Evolutionary conservation across 2,888 invertebrate genomes (phyloP).

Genomic region (Habrosyne pyritoides): DNA sequence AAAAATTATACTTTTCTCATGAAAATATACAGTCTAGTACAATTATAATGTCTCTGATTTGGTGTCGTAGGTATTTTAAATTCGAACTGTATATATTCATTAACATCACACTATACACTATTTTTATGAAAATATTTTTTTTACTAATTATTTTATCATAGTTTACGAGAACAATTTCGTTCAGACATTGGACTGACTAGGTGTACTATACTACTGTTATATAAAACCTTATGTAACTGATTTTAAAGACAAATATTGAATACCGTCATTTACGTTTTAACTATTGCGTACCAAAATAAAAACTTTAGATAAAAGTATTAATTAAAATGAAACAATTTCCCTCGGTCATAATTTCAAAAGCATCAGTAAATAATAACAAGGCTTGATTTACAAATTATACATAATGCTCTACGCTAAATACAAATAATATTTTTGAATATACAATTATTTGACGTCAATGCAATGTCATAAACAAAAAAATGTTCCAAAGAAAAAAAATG

Average conservation of each 20-base stretch:
- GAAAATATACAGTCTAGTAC: background rate
- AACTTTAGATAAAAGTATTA: too few relatives aligned
- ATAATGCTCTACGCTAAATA: background rate
- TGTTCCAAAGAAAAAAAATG: background rate
- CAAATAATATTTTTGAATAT: background rate
- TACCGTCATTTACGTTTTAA: background rate
- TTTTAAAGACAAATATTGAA: background rate
- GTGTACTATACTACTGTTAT: background rate
- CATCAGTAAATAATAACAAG: background rate
- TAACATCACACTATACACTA: background rate
- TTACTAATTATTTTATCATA: background rate
- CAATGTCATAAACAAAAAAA: background rate
- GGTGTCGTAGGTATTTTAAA: background rate
- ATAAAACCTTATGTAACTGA: background rate
- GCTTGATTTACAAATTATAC: background rate
- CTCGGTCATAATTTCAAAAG: background rate
- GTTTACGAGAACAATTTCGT: background rate
- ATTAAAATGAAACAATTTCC: background rate
- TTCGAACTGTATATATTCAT: background rate
- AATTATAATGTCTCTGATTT: background rate
- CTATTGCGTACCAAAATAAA: too few relatives aligned
- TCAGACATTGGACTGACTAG: conserved; percentile 2
- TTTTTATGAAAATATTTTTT: background rate
- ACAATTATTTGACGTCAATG: background rate
- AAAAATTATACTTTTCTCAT: background rate